Evolutionary conservation across 2,113 vertebrate genomes (phyloP).

Genomic region (Egretta garzetta): DNA sequence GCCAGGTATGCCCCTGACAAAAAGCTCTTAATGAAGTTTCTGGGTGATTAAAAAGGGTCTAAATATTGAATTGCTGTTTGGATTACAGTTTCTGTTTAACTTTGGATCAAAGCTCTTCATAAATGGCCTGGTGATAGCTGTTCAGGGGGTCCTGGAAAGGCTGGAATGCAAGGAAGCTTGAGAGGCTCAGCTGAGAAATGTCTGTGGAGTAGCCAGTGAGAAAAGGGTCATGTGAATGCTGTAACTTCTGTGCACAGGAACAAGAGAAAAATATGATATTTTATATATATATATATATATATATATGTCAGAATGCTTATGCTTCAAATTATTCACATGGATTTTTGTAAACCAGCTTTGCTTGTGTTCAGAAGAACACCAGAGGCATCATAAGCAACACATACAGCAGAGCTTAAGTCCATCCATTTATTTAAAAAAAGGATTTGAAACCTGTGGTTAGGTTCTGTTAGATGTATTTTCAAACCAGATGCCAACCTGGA

Average conservation of each 20-base stretch:
- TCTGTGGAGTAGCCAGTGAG: background rate
- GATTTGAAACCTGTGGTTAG: background rate
- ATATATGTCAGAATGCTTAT: background rate
- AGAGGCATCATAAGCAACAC: background rate
- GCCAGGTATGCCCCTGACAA: slow-evolving; percentile 74
- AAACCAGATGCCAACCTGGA: background rate
- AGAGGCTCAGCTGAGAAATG: background rate
- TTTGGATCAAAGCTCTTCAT: background rate
- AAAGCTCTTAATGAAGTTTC: background rate
- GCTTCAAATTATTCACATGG: background rate
- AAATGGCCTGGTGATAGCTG: background rate
- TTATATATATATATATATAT: background rate
- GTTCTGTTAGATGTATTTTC: background rate
- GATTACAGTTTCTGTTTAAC: background rate
- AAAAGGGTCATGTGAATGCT: background rate
- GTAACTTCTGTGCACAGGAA: background rate
- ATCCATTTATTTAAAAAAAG: background rate
- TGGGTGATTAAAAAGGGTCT: background rate
- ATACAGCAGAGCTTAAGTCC: background rate
- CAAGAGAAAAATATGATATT: background rate
- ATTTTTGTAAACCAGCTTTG: background rate
- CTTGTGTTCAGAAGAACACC: background rate
- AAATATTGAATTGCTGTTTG: background rate
- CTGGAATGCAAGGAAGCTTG: background rate
- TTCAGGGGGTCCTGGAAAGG: background rate